These are phyloP conservation scores for Ibycter americanus DNA, from an alignment of 2,797 vertebrate species.

Conservation along the genomic window DNA sequence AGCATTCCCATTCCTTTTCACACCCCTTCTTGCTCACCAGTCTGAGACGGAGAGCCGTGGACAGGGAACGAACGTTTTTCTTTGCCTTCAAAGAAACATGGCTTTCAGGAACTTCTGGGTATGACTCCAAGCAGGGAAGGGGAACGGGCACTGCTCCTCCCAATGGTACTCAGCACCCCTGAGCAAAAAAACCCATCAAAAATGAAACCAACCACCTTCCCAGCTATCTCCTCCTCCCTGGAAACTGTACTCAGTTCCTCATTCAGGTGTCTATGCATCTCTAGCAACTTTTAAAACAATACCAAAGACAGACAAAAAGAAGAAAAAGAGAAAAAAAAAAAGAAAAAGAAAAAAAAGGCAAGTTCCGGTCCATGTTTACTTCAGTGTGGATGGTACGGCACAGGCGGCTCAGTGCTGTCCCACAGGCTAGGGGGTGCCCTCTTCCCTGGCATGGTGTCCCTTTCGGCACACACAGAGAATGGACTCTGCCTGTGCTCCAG, in stretches of 20 bases:
- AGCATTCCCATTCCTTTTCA: not conserved
- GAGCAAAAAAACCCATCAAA: not conserved
- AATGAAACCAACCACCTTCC: not conserved
- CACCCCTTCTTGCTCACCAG: not conserved
- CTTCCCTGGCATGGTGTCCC: not conserved
- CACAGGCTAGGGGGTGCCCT: not conserved
- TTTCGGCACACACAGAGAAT: not conserved
- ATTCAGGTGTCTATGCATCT: conserved; percentile 89
- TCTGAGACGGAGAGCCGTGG: not conserved
- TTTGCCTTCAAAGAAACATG: not conserved
- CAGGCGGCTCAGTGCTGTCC: not conserved
- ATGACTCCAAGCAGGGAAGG: not conserved
- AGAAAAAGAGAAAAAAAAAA: not conserved
- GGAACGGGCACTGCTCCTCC: not conserved
- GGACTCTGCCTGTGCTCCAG: not conserved
- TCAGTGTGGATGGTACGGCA: conserved; percentile 11
- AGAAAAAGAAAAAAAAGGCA: not conserved
- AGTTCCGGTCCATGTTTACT: conserved; percentile 64
- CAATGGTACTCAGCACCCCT: not conserved
- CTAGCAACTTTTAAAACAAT: conserved; percentile 80
- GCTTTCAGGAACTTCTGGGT: not conserved
- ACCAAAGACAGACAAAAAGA: conserved; percentile 85
- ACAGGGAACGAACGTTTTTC: not conserved
- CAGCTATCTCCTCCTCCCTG: not conserved
- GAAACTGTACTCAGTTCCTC: not conserved